Evolutionary conservation across 2,797 vertebrate genomes (phyloP), one percentile per base, ranked within the genome.

Genomic region (Micrastur ruficollis): DNA sequence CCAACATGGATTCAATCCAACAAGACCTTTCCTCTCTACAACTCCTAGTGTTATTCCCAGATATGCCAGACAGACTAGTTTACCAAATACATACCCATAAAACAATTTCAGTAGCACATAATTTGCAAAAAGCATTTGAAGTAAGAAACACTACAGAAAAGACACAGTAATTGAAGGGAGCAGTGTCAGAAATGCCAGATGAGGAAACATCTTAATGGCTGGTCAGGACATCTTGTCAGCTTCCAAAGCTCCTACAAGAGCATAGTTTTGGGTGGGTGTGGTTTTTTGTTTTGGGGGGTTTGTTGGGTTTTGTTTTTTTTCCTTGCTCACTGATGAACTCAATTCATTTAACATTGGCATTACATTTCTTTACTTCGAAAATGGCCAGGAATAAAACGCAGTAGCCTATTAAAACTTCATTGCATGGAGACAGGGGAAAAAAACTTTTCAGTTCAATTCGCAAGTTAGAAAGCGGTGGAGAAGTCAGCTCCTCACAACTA

Each of bases 11-110:
- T 62, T 66, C 18, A 50, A 42, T 19, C 53, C 53, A 36, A 6
- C 14, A 44, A 46, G 46, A 66, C 8, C 10, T 14, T 53, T 76
- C 34, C 66, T 84, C 73, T 58, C 55, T 20, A 25, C 52, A 74
- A 17, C n/a, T 81, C 46, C 66, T 5, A 1, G 0, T 6, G 61
- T 65, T 73, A 23, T 19, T n/a, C 61, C 1, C 1, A 53, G 21
- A 32, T 13, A 18, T 1, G 9, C 26, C 74, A 79, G 31, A 46
- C 3, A 46, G 50, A 31, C 8, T 17, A 18, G 40, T 49, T 73
- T 26, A 79, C 46, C 58, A 49, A 80, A 40, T 12, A 61, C 46
- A n/a, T n/a, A 50, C 75, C 31, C 65, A 49, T 21, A 78, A 56
- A 74, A 49, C 56, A 52, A 38, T 47, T 67, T 31, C 44, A 75